Conservation (phyloP, 2,113 vertebrate genomes). For the Leucoraja erinaceus region DNA sequence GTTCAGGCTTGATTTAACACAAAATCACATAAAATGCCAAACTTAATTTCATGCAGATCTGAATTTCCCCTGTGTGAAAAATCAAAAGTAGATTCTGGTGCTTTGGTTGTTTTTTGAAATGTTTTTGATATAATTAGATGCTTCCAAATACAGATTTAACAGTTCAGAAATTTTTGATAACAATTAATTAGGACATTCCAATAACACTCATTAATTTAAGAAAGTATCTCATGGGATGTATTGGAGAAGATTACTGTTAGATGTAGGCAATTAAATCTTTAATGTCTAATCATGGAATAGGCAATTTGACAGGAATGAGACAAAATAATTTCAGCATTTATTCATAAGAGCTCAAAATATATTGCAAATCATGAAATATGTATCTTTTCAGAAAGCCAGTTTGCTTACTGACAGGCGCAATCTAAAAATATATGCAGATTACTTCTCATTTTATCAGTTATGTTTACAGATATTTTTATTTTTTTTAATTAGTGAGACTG, state of each 20-base stretch:
- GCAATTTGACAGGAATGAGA: background rate
- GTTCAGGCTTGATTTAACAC: background rate
- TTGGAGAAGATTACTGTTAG: background rate
- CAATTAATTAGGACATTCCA: background rate
- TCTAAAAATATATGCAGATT: background rate
- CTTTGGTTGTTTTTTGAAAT: background rate
- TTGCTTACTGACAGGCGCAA: background rate
- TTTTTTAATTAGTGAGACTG: background rate
- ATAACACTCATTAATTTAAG: background rate
- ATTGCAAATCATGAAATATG: constrained; percentile 2
- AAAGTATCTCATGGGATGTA: background rate
- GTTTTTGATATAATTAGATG: background rate
- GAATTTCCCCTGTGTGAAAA: background rate
- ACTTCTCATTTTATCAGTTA: constrained; percentile 13
- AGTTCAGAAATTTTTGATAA: background rate
- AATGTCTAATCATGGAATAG: background rate
- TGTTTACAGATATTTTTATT: background rate
- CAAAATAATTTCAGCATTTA: background rate
- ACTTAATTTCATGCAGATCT: background rate
- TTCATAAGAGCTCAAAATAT: constrained; percentile 8
- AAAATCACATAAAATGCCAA: background rate
- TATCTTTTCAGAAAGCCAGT: background rate
- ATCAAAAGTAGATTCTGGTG: background rate
- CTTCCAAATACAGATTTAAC: background rate
- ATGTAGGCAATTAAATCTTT: background rate